Conservation (phyloP, 2,888 invertebrate genomes). For the Aspidiotus rigidus region DNA sequence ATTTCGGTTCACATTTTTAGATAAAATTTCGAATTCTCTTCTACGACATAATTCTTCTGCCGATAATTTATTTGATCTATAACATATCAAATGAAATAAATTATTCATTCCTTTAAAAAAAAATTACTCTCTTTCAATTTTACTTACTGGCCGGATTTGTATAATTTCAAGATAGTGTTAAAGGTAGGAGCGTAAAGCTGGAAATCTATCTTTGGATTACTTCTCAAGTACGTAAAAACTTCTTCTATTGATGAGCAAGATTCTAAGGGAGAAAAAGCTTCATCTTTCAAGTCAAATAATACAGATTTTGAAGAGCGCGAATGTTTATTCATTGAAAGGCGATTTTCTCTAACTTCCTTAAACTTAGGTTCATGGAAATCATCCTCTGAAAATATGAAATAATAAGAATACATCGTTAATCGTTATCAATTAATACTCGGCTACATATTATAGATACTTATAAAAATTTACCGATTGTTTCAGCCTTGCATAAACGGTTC, state of each 20-base stretch:
- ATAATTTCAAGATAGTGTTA: not conserved
- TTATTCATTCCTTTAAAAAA: no score
- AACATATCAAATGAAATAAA: not conserved
- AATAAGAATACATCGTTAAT: no score
- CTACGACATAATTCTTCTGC: conserved; percentile 47
- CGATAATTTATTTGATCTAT: conserved; percentile 42
- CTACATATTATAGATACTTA: no score
- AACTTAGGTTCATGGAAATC: no score
- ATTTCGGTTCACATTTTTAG: conserved; percentile 49
- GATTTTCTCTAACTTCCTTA: no score
- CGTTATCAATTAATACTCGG: no score
- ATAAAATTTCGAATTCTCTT: conserved; percentile 52
- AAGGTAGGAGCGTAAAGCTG: not conserved
- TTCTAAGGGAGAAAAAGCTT: not conserved
- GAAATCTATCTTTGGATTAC: not conserved
- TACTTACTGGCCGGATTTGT: conserved; percentile 4
- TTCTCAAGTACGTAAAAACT: not conserved
- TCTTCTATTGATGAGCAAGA: not conserved
- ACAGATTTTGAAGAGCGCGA: not conserved
- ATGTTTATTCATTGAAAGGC: no score
- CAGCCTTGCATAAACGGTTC: no score
- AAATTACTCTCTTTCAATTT: not conserved
- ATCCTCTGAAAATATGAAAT: no score
- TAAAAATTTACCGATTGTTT: no score
- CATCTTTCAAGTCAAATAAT: not conserved